Evolutionary conservation across 2,113 vertebrate species (phyloP).

Genomic region (Pantherophis guttatus): DNA sequence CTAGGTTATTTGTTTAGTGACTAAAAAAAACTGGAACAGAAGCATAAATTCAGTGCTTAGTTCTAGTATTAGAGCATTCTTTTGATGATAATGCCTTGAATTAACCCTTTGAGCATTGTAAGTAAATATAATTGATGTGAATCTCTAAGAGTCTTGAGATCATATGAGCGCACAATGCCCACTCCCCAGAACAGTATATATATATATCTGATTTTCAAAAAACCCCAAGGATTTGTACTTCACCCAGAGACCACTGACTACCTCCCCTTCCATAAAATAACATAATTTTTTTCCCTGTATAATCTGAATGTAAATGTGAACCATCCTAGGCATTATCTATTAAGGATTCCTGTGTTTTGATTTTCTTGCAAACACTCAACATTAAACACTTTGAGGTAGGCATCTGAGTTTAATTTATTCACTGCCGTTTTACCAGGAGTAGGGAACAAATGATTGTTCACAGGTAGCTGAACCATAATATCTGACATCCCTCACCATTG

Average conservation of each 20-base stretch:
- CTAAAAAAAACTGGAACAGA: conserved; percentile 76
- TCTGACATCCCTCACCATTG: neutral
- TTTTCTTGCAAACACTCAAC: conserved; percentile 46
- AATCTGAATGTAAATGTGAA: neutral
- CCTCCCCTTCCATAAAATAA: neutral
- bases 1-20: conserved; percentile 67
- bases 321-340: conserved; percentile 58
- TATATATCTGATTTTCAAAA: neutral
- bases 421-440: conserved; percentile 42
- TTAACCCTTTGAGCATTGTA: conserved; percentile 85
- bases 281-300: neutral
- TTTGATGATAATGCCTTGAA: conserved; percentile 75
- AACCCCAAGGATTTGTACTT: neutral
- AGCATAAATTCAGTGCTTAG: conserved; percentile 76
- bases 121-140: conserved; percentile 63
- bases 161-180: neutral
- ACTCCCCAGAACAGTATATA: neutral
- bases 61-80: conserved; percentile 73
- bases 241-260: neutral
- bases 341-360: conserved; percentile 65
- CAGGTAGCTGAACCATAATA: neutral
- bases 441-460: neutral
- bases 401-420: conserved; percentile 63
- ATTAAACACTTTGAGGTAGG: conserved; percentile 66
- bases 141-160: conserved; percentile 47